Conservation (phyloP, 2,888 invertebrate genomes). For the Abrostola triplasia region DNA sequence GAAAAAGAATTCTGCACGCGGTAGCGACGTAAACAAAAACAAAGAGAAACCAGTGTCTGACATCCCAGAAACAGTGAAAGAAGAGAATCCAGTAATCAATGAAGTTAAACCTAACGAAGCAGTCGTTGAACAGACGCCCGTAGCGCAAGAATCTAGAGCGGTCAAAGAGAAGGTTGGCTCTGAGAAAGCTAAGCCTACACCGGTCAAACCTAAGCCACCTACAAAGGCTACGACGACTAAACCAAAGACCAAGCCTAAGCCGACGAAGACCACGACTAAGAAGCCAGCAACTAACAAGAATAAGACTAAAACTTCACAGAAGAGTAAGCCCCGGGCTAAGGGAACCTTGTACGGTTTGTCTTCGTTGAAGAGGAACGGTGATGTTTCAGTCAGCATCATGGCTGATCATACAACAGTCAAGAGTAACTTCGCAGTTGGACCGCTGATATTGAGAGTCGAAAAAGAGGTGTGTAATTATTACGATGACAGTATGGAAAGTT, state of each 20-base stretch:
- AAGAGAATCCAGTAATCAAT: conserved; percentile 60
- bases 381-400: conserved; percentile 94
- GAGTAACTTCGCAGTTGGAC: conserved; percentile 94
- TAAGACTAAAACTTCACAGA: conserved; percentile 76
- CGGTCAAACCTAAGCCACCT: conserved; percentile 58
- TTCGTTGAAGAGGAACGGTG: conserved; percentile 93
- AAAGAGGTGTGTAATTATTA: conserved; percentile 88
- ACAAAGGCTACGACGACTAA: conserved; percentile 57
- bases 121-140: conserved; percentile 50
- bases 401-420: conserved; percentile 94
- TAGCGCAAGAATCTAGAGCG: conserved; percentile 70
- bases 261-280: conserved; percentile 70
- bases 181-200: conserved; percentile 76
- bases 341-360: conserved; percentile 95
- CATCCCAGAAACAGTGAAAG: conserved; percentile 63
- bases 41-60: conserved; percentile 64
- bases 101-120: conserved; percentile 62
- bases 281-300: conserved; percentile 78
- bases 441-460: conserved; percentile 93
- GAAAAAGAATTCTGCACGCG: conserved; percentile 80
- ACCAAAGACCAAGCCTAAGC: conserved; percentile 66
- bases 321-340: conserved; percentile 90
- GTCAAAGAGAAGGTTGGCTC: conserved; percentile 69
- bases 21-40: conserved; percentile 64
- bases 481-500: not conserved